A percentile compares a stretch with the other conserved stretches of the same genome.
Evolutionary conservation across 1,140 invertebrate species (phyloP).

Genomic region (Lamellibrachia luymesi): DNA sequence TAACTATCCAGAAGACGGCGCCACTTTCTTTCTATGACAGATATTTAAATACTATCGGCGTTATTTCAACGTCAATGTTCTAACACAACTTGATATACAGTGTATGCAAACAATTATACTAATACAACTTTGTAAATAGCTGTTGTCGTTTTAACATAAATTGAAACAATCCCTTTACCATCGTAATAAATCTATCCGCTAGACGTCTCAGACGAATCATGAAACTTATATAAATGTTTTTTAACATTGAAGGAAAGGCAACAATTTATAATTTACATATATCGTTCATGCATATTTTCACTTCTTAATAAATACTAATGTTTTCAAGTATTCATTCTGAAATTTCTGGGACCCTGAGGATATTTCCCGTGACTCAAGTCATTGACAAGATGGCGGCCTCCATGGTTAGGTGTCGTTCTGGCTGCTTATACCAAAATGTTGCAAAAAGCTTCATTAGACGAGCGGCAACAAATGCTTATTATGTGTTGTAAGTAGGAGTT

Average conservation of each 20-base stretch:
- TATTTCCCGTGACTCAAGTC: conserved; percentile 12
- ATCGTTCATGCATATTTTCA: neutral
- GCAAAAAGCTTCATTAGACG: conserved; percentile 16
- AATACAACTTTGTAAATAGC: too few species aligned
- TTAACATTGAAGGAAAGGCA: neutral
- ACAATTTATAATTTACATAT: neutral
- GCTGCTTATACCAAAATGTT: neutral
- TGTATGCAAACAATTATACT: too few species aligned
- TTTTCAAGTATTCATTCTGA: neutral
- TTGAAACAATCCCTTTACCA: neutral
- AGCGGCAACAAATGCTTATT: conserved; percentile 16
- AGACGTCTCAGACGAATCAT: neutral
- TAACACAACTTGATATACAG: too few species aligned
- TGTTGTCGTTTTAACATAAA: too few species aligned
- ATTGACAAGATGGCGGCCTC: conserved; percentile 25
- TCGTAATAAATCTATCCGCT: neutral
- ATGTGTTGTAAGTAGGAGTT: conserved; percentile 17
- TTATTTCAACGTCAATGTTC: too few species aligned
- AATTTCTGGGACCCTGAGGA: neutral
- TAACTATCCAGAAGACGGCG: too few species aligned
- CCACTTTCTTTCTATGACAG: too few species aligned
- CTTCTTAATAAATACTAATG: neutral
- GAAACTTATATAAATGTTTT: neutral
- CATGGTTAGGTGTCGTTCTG: conserved; percentile 10
- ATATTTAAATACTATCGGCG: too few species aligned